Conservation (phyloP, 2,113 vertebrate species). For the Macquaria ambigua region DNA sequence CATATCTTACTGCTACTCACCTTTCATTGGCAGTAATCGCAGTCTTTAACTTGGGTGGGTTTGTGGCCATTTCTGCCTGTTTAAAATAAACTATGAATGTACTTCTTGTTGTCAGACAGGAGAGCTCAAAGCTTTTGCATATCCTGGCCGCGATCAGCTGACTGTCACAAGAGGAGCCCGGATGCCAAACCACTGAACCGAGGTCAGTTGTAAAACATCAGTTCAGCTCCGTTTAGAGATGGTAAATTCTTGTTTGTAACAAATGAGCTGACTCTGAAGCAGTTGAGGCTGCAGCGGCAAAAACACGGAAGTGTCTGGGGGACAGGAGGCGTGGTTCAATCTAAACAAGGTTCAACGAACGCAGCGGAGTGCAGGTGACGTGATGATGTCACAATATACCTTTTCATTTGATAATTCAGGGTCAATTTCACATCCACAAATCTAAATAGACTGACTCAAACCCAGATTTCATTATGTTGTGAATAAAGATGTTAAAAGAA, state of each 20-base stretch:
- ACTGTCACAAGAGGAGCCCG: conserved; percentile 63
- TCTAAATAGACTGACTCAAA: too few species aligned
- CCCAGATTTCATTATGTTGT: neutral
- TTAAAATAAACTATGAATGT: neutral
- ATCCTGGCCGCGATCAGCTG: conserved; percentile 70
- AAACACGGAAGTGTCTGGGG: conserved; percentile 61
- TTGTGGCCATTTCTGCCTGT: conserved; percentile 64
- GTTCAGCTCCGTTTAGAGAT: rapidly evolving
- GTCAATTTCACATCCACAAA: too few species aligned
- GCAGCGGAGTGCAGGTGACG: neutral
- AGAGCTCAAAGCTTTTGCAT: neutral
- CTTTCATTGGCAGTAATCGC: conserved; percentile 69
- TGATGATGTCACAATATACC: neutral
- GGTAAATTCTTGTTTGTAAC: neutral
- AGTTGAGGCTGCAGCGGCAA: neutral
- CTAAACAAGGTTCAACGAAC: neutral
- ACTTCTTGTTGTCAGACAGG: neutral
- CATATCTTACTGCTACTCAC: conserved; percentile 56
- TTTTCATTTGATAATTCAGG: neutral
- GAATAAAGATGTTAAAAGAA: neutral
- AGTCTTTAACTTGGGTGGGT: conserved; percentile 76
- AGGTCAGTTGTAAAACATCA: conserved; percentile 63
- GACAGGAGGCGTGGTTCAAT: neutral
- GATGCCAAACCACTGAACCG: conserved; percentile 42
- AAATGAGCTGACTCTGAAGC: conserved; percentile 42